A percentile compares a stretch with the other conserved stretches of the same genome.
Evolutionary conservation across 2,888 invertebrate genomes (phyloP).

Genomic region (Mesoligia furuncula): DNA sequence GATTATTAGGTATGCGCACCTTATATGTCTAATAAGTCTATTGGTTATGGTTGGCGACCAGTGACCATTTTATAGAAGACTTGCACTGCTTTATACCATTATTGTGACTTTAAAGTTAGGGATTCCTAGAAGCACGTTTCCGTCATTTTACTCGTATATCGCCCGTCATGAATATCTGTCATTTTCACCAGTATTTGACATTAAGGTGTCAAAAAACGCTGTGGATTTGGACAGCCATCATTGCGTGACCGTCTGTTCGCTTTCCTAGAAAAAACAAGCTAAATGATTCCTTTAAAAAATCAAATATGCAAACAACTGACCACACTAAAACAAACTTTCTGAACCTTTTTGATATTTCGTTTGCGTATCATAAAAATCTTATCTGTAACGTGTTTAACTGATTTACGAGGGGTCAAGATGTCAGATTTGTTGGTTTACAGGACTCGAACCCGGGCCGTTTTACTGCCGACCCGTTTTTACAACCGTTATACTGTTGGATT

Average conservation of each 20-base stretch:
- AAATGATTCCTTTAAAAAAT: background rate
- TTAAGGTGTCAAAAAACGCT: background rate
- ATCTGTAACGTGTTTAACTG: constrained; percentile 89
- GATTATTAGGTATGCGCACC: background rate
- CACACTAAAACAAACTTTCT: constrained; percentile 13
- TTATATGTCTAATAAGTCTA: background rate
- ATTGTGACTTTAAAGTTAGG: background rate
- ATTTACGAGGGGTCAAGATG: constrained; percentile 90
- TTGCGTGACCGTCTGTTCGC: background rate
- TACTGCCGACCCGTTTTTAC: constrained; percentile 83
- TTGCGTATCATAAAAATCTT: constrained; percentile 83
- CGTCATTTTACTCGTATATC: background rate
- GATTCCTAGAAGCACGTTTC: background rate
- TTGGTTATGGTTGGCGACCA: background rate
- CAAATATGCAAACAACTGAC: constrained; percentile 9
- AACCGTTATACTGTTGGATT: constrained; percentile 79
- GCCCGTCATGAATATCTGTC: background rate
- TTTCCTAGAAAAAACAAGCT: background rate
- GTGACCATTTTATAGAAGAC: background rate
- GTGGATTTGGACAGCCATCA: background rate
- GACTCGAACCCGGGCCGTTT: constrained; percentile 86
- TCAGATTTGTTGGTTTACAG: constrained; percentile 90
- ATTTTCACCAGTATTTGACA: background rate
- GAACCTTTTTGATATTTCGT: constrained; percentile 75
- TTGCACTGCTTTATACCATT: background rate